Base-by-base conservation (phyloP, 2,113 vertebrate genomes). In the Trematomus loennbergii region DNA sequence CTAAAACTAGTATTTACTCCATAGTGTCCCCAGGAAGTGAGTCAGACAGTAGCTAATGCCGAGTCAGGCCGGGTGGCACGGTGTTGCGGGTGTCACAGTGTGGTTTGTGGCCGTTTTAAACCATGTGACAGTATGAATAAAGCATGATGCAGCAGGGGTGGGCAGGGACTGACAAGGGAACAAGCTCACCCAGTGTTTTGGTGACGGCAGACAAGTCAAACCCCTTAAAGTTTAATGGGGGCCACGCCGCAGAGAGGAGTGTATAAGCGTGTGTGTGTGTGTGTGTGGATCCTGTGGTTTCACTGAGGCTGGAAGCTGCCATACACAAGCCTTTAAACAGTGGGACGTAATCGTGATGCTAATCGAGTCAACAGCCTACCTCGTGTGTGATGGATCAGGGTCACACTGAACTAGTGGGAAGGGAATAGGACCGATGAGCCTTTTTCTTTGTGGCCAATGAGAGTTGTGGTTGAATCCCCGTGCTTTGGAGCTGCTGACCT, bases 141-240 rank as follows among this genome's bases (percentile, higher is more conserved):
- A 91, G 89, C 87, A 91, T 92, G 90, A 91, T 89, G 92, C n/a
- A n/a, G n/a, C n/a, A n/a, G 61, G n/a, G 84, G 86, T 87, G 85
- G 86, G 92, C 70, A 91, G 86, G 45, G 62, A 62, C 58, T 54
- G 88, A 89, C 82, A 61, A 20, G 77, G 79, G 90, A 90, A 93
- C 90, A 92, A 84, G 87, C 88, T 85, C 70, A 33, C 65, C 85
- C 85, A 81, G 88, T 92, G 92, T 92, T 88, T n/a, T 80, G 75
- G 75, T 79, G 90, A 83, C 50, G 50, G 53, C 50, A 70, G 86
- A 91, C 85, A 86, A 91, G 83, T 81, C 10, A 9, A 75, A 86
- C 66, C 58, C 73, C 88, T 93, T 93, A 91, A 94, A 92, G 81
- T 93, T 93, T 92, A 90, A 93, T 93, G 87, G 84, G 79, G 75